Percentiles rank a stretch among this genome's conserved stretches.
phyloP scores from a whole-genome alignment of 2,888 invertebrate genomes.

The Deladenus siricidicola region DNA sequence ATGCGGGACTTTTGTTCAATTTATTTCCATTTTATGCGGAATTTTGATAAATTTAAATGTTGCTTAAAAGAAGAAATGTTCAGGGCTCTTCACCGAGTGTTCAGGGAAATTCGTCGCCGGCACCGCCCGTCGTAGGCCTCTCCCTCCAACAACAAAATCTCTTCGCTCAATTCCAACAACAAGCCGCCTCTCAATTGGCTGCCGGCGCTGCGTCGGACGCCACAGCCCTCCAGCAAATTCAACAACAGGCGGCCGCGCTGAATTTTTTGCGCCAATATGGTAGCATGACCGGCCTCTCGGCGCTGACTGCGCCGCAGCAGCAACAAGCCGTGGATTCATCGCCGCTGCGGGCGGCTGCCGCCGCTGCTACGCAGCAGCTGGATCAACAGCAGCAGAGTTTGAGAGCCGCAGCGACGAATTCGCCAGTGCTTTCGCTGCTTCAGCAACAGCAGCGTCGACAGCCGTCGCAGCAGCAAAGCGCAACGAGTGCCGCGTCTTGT shows the following conservation, averaged over 20 bases:
- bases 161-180: neutral
- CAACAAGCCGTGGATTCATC: too few relatives aligned
- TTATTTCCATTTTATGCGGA: neutral
- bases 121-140: neutral
- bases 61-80: too few relatives aligned
- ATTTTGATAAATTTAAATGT: neutral
- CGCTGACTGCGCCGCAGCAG: too few relatives aligned
- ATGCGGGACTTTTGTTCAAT: neutral
- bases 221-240: neutral
- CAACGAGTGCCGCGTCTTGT: neutral
- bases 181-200: neutral
- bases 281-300: too few relatives aligned
- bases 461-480: neutral
- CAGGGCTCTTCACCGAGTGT: too few relatives aligned
- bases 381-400: too few relatives aligned
- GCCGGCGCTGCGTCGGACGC: neutral
- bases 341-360: too few relatives aligned
- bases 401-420: too few relatives aligned
- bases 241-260: neutral
- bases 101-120: neutral
- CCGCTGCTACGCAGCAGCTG: too few relatives aligned
- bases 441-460: neutral
- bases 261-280: neutral
- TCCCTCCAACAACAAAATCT: neutral
- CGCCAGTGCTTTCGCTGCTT: neutral